These are phyloP conservation scores for Trachops cirrhosus DNA, from an alignment of 2,797 vertebrate genomes.

Conservation along the genomic window DNA sequence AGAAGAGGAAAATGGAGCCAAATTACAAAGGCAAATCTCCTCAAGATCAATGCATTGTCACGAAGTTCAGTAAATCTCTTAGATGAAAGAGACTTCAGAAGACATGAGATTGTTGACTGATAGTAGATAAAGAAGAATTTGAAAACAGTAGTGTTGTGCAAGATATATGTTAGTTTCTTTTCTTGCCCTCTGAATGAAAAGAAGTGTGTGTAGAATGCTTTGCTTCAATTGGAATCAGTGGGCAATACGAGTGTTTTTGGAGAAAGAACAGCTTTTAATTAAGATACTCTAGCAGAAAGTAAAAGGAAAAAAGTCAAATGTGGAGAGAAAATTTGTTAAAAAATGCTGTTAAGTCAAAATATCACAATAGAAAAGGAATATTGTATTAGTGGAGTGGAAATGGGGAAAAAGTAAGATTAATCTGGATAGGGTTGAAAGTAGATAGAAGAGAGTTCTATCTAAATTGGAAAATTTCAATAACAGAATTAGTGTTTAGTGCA, in stretches of 20 bases:
- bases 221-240: not conserved
- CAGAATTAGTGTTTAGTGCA: not conserved
- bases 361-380: not conserved
- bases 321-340: not conserved
- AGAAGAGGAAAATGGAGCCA: not conserved
- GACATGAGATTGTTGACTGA: not conserved
- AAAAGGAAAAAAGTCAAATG: not conserved
- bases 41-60: not conserved
- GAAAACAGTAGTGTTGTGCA: not conserved
- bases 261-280: not conserved
- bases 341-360: not conserved
- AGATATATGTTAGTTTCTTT: not conserved
- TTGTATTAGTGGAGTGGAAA: not conserved
- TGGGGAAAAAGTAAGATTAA: not conserved
- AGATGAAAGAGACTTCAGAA: not conserved
- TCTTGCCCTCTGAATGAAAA: not conserved
- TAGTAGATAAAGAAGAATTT: not conserved
- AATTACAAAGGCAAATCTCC: not conserved
- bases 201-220: not conserved
- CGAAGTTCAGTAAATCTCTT: not conserved
- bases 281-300: not conserved
- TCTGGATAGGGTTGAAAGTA: not conserved
- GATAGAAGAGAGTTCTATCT: not conserved
- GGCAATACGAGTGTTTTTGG: not conserved
- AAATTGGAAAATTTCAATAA: not conserved